Conservation (phyloP, 2,113 vertebrate genomes). For the Motacilla tschutschensis region DNA sequence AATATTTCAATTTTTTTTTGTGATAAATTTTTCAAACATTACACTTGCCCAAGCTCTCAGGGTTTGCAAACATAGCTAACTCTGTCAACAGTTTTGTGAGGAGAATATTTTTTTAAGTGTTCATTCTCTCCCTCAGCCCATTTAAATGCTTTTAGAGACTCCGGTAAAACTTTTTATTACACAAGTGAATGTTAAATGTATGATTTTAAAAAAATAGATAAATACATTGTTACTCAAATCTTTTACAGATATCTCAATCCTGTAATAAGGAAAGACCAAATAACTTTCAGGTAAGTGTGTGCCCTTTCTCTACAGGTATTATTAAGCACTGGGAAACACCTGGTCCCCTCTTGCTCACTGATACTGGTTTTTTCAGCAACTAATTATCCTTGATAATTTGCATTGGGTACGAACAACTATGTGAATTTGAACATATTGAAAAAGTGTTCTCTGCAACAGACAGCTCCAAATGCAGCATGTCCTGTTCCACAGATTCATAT, state of each 20-base stretch:
- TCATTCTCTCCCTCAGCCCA: neutral
- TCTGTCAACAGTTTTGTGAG: neutral
- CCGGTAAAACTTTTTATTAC: neutral
- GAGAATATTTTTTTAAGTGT: neutral
- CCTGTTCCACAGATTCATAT: neutral
- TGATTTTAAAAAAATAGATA: neutral
- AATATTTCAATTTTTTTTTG: neutral
- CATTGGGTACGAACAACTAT: neutral
- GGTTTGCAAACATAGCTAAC: neutral
- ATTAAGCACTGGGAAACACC: neutral
- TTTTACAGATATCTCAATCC: neutral
- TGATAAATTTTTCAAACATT: neutral
- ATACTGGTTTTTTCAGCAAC: neutral
- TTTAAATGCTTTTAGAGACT: neutral
- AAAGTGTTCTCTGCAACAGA: neutral
- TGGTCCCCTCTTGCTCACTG: neutral
- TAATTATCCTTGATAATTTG: neutral
- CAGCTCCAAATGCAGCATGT: neutral
- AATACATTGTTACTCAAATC: neutral
- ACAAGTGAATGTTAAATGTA: neutral
- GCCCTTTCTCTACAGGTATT: neutral
- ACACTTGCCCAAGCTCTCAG: neutral
- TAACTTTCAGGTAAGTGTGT: neutral
- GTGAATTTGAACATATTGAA: neutral
- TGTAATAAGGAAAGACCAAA: neutral